Evolutionary conservation across 2,888 invertebrate genomes (phyloP).

Genomic region (Drosophila subquinaria): DNA sequence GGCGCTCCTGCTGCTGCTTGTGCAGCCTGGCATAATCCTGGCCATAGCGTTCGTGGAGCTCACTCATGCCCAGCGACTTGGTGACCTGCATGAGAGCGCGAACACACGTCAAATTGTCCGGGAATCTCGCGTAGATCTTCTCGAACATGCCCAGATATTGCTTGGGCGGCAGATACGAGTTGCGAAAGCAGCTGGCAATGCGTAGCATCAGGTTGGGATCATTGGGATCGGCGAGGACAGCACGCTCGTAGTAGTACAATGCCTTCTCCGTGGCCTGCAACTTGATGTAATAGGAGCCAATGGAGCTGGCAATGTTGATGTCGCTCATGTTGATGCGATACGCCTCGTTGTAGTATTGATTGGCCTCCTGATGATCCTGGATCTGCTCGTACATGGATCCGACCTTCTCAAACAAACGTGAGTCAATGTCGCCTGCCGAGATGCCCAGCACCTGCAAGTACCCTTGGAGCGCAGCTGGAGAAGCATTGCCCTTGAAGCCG

Average conservation of each 20-base stretch:
- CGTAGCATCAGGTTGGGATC: slow-evolving; percentile 94
- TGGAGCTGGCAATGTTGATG: slow-evolving; percentile 92
- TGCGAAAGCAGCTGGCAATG: slow-evolving; percentile 93
- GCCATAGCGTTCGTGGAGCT: slow-evolving; percentile 92
- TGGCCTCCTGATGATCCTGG: slow-evolving; percentile 95
- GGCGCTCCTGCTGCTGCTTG: slow-evolving; percentile 80
- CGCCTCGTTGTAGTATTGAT: slow-evolving; percentile 85
- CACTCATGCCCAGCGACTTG: slow-evolving; percentile 92
- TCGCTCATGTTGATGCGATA: slow-evolving; percentile 84
- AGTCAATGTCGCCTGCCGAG: slow-evolving; percentile 94
- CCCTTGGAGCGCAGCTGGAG: slow-evolving; percentile 88
- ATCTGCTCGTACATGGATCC: slow-evolving; percentile 95
- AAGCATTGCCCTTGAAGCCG: slow-evolving; percentile 49
- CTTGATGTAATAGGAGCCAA: slow-evolving; percentile 95
- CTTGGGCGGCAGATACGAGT: slow-evolving; percentile 89
- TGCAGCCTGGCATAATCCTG: slow-evolving; percentile 92
- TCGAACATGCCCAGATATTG: slow-evolving; percentile 85
- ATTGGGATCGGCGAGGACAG: slow-evolving; percentile 91
- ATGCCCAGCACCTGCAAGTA: slow-evolving; percentile 92
- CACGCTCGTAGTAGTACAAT: slow-evolving; percentile 92
- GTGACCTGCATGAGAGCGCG: slow-evolving; percentile 86
- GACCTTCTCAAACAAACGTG: slow-evolving; percentile 94
- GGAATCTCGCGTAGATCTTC: slow-evolving; percentile 92
- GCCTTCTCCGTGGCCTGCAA: slow-evolving; percentile 96
- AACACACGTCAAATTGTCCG: slow-evolving; percentile 98